These are phyloP conservation scores for Sipha maydis DNA, from an alignment of 2,888 invertebrate species.

Conservation along the genomic window DNA sequence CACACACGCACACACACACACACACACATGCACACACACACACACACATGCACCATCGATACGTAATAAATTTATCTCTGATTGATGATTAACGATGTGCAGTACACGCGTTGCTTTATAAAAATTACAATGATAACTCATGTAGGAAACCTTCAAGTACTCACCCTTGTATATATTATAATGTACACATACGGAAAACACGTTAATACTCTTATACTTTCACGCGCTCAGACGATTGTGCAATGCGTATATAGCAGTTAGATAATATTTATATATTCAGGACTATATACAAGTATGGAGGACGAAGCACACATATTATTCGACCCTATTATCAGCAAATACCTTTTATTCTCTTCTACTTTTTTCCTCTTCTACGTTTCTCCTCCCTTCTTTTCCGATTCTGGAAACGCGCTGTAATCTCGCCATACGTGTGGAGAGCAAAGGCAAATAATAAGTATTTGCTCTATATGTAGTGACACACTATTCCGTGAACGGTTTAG, in stretches of 20 bases:
- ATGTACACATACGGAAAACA: background rate
- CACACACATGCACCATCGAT: background rate
- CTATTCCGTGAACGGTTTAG: too few species aligned
- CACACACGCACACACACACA: background rate
- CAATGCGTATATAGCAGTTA: background rate
- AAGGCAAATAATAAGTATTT: too few species aligned
- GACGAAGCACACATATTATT: background rate
- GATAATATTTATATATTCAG: background rate
- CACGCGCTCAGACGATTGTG: background rate
- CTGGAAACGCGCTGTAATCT: background rate
- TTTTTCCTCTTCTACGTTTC: background rate
- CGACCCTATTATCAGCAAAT: background rate
- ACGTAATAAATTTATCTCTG: background rate
- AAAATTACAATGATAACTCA: background rate
- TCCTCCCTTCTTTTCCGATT: background rate
- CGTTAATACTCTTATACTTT: background rate
- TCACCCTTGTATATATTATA: too few species aligned
- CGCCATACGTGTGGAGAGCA: background rate
- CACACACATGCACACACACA: too few species aligned
- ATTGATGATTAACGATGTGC: background rate
- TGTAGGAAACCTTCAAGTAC: background rate
- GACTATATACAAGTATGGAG: background rate
- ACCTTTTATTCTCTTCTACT: background rate
- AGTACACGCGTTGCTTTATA: background rate
- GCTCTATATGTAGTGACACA: too few species aligned